phyloP scores from a whole-genome alignment of 2,113 vertebrate species.

The Ammodytes marinus region DNA sequence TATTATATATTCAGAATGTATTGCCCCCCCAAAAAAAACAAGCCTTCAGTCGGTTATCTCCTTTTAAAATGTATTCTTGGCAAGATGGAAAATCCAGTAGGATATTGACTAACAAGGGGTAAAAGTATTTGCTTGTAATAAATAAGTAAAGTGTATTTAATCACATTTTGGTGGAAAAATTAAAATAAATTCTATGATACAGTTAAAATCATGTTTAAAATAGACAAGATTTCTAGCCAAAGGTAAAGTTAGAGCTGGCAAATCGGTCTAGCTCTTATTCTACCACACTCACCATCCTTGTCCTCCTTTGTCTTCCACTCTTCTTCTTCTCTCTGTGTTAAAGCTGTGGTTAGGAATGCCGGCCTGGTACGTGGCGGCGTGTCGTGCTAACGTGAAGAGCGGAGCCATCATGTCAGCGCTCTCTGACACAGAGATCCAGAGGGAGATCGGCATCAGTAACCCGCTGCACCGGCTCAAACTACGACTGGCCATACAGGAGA shows the following conservation, averaged over 20 bases:
- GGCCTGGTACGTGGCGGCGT: conserved; percentile 98
- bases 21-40: not conserved
- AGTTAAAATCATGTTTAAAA: not conserved
- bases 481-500: conserved; percentile 97
- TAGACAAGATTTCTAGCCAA: not conserved
- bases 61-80: not conserved
- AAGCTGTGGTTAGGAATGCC: conserved; percentile 99
- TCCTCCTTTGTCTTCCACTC: not conserved
- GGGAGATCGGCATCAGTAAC: conserved; percentile 99
- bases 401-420: conserved; percentile 99
- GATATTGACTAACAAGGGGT: not conserved
- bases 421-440: conserved; percentile 98
- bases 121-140: not conserved
- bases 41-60: too few species aligned
- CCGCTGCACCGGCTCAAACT: conserved; percentile 97
- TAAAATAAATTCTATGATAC: not conserved
- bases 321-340: not conserved
- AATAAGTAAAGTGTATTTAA: not conserved
- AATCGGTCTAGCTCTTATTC: too few species aligned
- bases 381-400: conserved; percentile 97
- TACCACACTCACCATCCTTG: not conserved
- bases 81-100: not conserved
- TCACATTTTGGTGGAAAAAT: not conserved
- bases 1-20: too few species aligned
- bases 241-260: not conserved